Base-by-base conservation (phyloP, 1,140 invertebrate species). In the Cepaea nemoralis region DNA sequence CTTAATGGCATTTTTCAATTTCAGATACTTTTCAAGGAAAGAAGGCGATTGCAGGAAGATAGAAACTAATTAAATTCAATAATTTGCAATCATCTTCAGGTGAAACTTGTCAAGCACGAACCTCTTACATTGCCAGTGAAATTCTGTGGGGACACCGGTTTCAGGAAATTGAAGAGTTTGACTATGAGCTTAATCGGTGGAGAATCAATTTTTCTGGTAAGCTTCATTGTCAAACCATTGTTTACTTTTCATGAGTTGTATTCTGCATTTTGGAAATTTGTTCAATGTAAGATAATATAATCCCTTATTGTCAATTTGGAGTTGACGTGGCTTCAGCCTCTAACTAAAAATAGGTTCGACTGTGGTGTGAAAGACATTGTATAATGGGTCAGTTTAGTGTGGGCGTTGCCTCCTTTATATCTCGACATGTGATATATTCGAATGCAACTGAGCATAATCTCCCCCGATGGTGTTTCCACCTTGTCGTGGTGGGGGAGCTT, bases 101-200 rank as follows among this genome's bases (percentile, higher is more conserved):
- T 22, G 88, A 90, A 83, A 88, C 86, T 19, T 90, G 89, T 39
- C 92, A 93, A 82, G 92, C 92, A 12, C 81, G 92, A 42, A 92
- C 91, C 2, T 92, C 91, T 19, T 93, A 92, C 84, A 82, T 92
- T 8, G 91, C 92, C 0, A 85, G 86, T 1, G 92, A 93, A 85
- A 92, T 93, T 45, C 86, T 92, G 12, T 93, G 92, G 92, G 92
- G 92, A 5, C 90, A 92, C 75, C 86, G 92, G 19, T 93, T 93
- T 83, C 89, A 92, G 82, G 80, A 85, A n/a, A 86, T 89, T 31
- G 88, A 89, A 63, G 86, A 89, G 76, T 89, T 87, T 37, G 87
- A 88, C 73, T 66, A 84, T 27, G 85, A 86, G 55, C 87, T 87
- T 45, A 84, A 83, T 12, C 76, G 85, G n/a, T 89, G 88, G 88